Evolutionary conservation across 2,888 invertebrate species (phyloP), one percentile per base, ranked within the genome.

Genomic region (Leptarthrus brevirostris): DNA sequence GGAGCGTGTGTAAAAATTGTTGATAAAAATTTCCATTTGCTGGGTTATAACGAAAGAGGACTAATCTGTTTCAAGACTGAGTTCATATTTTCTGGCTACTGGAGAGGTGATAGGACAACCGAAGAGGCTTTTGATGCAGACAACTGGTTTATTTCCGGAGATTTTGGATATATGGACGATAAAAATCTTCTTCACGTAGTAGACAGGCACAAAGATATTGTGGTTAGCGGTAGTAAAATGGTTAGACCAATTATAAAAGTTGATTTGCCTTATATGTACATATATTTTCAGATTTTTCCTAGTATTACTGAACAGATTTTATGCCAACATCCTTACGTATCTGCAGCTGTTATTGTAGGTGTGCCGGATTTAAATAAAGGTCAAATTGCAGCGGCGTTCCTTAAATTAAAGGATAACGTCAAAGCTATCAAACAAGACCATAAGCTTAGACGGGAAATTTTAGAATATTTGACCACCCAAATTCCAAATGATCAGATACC

Each of bases 381-480:
- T 1, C 73, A 75, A 64, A 26, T 75, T 8, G 61, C 75, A 1
- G 26, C 47, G 10, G 69, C 72, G 24, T 54, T 74, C 49, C 18
- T 74, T 18, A 44, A 49, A 20, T 2, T 72, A 6, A 58, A 18
- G 8, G n/a, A 3, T 22, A 8, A 53, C 14, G 22, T 14, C n/a
- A 52, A 1, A 1, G 8, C 14, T 30, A 14, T 3, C 3, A 20
- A 18, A 10, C 10, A 34, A 10, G 49, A 49, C 0, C 1, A 18
- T 34, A 30, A 30, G 30, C 40, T 72, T n/a, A 56, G 22, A 30
- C 16, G 34, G 3, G 34, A 30, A 18, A 26, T 72, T 49, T 8
- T 16, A 3, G 8, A 18, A 8, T 72, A 58, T 72, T 44, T 72
- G n/a, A 3, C 2, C 8, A 18, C 56, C 1, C 26, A 34, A 34